A percentile compares a stretch with the other conserved stretches of the same genome.
Conservation (phyloP, 2,113 vertebrate genomes). For the Cercocebus atys region DNA sequence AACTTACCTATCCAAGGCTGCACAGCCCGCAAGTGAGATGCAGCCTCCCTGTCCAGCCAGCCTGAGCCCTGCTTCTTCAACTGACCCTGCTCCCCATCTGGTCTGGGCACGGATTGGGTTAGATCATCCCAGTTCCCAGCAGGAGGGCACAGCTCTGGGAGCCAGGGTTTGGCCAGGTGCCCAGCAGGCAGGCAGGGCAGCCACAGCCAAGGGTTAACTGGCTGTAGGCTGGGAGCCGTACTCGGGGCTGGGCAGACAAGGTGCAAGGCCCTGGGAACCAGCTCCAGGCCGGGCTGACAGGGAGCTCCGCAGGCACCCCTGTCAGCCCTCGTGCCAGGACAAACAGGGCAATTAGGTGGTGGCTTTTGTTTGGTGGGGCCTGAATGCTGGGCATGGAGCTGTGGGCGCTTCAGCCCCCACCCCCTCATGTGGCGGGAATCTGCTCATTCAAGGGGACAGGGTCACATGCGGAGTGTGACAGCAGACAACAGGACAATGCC, state of each 20-base stretch:
- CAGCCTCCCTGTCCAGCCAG: fast-evolving
- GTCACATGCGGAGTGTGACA: neutral
- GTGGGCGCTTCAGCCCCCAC: neutral
- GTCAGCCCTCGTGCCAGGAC: neutral
- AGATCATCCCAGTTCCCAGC: neutral
- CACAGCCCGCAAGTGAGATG: neutral
- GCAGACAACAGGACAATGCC: neutral
- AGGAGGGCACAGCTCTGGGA: neutral
- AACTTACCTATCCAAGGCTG: neutral
- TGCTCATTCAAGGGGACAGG: neutral
- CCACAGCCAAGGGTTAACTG: neutral
- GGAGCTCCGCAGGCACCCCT: neutral
- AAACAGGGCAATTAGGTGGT: neutral
- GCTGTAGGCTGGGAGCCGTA: neutral
- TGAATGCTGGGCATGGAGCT: neutral
- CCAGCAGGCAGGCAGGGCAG: neutral
- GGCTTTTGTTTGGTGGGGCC: neutral
- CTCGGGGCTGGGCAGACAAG: neutral
- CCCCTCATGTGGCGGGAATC: neutral
- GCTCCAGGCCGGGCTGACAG: neutral
- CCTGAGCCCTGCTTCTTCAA: neutral
- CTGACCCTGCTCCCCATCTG: neutral
- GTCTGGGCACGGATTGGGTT: neutral
- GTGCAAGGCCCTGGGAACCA: neutral
- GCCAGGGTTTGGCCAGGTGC: neutral